Evolutionary conservation across 2,888 invertebrate genomes (phyloP).

Genomic region (Polia nebulosa): DNA sequence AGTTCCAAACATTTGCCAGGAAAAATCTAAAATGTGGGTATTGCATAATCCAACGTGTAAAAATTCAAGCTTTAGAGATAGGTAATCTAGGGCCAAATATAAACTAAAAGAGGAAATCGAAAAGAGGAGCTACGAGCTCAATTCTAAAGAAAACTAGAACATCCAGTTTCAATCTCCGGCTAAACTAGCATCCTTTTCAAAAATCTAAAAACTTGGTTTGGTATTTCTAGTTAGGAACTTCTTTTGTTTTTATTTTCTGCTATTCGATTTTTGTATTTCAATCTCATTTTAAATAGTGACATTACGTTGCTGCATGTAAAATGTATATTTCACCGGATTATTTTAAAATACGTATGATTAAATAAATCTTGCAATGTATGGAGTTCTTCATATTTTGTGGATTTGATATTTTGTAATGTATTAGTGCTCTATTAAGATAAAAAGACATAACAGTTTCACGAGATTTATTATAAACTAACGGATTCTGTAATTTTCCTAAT

Average conservation of each 20-base stretch:
- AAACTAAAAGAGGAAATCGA: not conserved
- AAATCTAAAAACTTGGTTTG: not conserved
- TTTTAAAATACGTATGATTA: no score
- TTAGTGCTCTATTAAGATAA: no score
- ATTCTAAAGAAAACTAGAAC: constrained; percentile 23
- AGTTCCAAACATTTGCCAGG: constrained; percentile 19
- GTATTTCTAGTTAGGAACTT: not conserved
- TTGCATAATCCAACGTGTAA: not conserved
- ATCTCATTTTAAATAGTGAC: not conserved
- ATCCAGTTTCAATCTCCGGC: not conserved
- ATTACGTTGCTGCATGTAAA: not conserved
- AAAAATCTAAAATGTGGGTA: not conserved
- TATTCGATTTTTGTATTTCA: not conserved
- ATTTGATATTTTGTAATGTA: no score
- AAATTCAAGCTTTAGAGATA: not conserved
- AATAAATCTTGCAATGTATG: no score
- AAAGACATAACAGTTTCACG: no score
- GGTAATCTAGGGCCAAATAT: not conserved
- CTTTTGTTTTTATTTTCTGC: constrained; percentile 9
- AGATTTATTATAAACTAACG: no score
- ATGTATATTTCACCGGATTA: no score
- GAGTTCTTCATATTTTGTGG: no score
- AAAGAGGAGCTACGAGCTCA: not conserved
- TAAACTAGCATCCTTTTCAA: constrained; percentile 19
- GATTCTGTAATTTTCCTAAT: no score